Conservation (phyloP, 2,113 vertebrate species). For the Crotalus tigris region DNA sequence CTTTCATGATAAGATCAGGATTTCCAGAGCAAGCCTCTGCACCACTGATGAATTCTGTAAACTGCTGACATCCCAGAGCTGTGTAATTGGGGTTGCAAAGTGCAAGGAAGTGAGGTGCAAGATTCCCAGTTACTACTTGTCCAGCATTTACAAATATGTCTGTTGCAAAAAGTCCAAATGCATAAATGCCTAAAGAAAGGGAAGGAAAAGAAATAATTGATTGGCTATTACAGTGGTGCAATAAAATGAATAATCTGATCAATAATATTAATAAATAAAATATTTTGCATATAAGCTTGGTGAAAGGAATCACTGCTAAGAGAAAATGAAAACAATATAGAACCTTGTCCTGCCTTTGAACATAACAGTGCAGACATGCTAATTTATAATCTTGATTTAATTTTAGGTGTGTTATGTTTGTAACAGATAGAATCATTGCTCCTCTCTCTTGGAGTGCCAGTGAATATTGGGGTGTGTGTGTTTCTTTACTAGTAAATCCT, state of each 20-base stretch:
- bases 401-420: neutral
- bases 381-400: neutral
- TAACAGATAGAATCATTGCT: neutral
- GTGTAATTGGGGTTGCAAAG: conserved; percentile 98
- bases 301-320: neutral
- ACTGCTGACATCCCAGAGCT: conserved; percentile 91
- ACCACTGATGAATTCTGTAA: conserved; percentile 92
- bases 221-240: neutral
- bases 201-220: conserved; percentile 55
- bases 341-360: neutral
- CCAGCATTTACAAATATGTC: conserved; percentile 99
- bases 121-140: conserved; percentile 96
- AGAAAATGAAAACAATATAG: neutral
- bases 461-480: neutral
- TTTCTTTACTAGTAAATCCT: neutral
- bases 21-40: conserved; percentile 93
- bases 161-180: conserved; percentile 95
- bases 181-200: conserved; percentile 85
- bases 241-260: neutral
- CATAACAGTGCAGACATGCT: neutral
- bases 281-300: neutral
- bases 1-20: conserved; percentile 86
- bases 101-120: conserved; percentile 95
- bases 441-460: neutral
- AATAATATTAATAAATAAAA: neutral